These are phyloP conservation scores for Hirudo medicinalis DNA, from an alignment of 1,140 invertebrate species.

Conservation along the genomic window DNA sequence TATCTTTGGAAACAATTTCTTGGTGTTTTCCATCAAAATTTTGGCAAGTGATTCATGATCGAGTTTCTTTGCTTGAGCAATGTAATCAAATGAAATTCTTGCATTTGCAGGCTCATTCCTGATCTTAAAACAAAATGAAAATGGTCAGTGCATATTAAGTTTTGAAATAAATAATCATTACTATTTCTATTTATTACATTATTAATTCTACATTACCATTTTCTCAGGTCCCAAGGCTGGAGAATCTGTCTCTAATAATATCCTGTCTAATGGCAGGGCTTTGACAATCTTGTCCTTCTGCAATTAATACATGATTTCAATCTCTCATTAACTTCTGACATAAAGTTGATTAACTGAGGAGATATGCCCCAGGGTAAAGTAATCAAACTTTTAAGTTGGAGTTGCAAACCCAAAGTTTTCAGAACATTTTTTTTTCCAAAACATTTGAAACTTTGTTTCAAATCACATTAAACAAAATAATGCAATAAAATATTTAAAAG, in stretches of 20 bases:
- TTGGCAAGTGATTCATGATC: constrained; percentile 30
- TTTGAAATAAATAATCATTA: neutral
- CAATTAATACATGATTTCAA: neutral
- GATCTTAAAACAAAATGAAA: constrained; percentile 26
- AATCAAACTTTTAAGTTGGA: neutral
- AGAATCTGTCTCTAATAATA: constrained; percentile 36
- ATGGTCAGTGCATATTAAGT: neutral
- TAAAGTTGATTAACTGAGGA: neutral
- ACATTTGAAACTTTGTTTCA: neutral
- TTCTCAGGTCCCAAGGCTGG: constrained; percentile 35
- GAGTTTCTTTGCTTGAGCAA: constrained; percentile 37
- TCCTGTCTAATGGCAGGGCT: constrained; percentile 29
- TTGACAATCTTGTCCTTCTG: constrained; percentile 34
- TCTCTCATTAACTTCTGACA: neutral
- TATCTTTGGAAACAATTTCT: constrained; percentile 33
- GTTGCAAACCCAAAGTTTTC: neutral
- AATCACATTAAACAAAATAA: neutral
- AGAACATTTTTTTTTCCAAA: constrained; percentile 2
- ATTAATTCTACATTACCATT: constrained; percentile 27
- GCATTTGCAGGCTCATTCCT: constrained; percentile 40
- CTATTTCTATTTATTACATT: neutral
- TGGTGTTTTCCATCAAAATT: constrained; percentile 37
- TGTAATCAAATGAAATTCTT: constrained; percentile 36
- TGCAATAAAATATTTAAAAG: neutral
- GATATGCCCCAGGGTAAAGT: neutral